Conservation (phyloP, 2,797 vertebrate genomes). For the Champsocephalus gunnari region DNA sequence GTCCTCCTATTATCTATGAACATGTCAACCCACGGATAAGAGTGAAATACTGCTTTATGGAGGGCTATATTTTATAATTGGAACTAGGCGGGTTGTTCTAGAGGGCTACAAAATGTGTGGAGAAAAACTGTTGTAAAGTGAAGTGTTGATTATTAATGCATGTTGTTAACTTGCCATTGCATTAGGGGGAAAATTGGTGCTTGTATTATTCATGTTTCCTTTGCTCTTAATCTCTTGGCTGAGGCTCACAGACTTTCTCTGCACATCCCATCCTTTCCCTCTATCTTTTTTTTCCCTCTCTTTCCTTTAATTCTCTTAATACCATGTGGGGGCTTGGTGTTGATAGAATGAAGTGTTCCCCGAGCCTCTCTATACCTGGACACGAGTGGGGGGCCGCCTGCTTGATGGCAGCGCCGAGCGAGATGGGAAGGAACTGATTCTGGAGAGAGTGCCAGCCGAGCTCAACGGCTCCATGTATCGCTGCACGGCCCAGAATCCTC, state of each 20-base stretch:
- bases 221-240: constrained; percentile 70
- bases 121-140: constrained; percentile 65
- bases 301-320: background rate
- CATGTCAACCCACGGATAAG: constrained; percentile 31
- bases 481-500: constrained; percentile 96
- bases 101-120: constrained; percentile 38
- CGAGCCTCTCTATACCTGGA: constrained; percentile 97
- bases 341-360: constrained; percentile 96
- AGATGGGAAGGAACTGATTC: constrained; percentile 91
- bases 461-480: constrained; percentile 99
- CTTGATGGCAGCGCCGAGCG: constrained; percentile 92
- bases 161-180: constrained; percentile 76
- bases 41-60: constrained; percentile 31
- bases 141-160: constrained; percentile 81
- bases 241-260: constrained; percentile 46
- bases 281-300: background rate
- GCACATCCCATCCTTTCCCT: constrained; percentile 15
- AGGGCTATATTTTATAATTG: constrained; percentile 48
- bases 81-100: constrained; percentile 14
- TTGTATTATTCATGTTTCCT: constrained; percentile 78
- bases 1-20: constrained; percentile 41
- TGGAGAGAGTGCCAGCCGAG: constrained; percentile 94
- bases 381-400: constrained; percentile 93
- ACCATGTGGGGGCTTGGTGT: constrained; percentile 21
- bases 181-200: constrained; percentile 65